These are phyloP conservation scores for Lota lota DNA, from an alignment of 2,113 vertebrate genomes.

Conservation along the genomic window DNA sequence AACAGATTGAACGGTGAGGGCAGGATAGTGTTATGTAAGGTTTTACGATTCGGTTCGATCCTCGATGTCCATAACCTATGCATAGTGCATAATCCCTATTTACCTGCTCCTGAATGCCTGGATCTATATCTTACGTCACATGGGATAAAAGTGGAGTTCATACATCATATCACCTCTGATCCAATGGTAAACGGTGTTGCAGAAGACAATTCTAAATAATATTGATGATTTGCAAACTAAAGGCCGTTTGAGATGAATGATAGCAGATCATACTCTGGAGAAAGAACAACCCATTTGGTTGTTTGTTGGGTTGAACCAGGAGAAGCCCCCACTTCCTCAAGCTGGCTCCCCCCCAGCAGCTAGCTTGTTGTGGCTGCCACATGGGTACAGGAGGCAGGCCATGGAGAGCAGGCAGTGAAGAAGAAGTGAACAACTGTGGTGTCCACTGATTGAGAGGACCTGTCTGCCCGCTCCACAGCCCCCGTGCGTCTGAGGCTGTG, in stretches of 20 bases:
- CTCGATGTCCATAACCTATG: too few species aligned
- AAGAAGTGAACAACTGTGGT: conserved; percentile 71
- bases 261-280: conserved; percentile 12
- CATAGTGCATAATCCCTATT: too few species aligned
- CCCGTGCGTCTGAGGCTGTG: background rate
- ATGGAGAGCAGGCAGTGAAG: conserved; percentile 56
- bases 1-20: background rate
- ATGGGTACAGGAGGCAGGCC: conserved; percentile 31
- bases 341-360: conserved; percentile 43
- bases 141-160: too few species aligned
- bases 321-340: conserved; percentile 34
- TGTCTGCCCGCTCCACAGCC: conserved; percentile 63
- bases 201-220: too few species aligned
- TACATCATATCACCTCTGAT: too few species aligned
- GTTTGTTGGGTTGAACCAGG: conserved; percentile 9
- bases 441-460: conserved; percentile 60
- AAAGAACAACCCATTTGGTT: conserved; percentile 7
- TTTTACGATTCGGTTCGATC: background rate
- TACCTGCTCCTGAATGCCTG: too few species aligned
- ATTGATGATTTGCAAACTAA: too few species aligned
- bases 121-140: too few species aligned
- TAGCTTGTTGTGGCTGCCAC: conserved; percentile 45
- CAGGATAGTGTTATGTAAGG: too few species aligned
- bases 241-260: background rate
- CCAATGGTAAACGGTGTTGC: too few species aligned